Evolutionary conservation across 2,888 invertebrate species (phyloP), one percentile per base, ranked within the genome.

Genomic region (Craniophora ligustri): DNA sequence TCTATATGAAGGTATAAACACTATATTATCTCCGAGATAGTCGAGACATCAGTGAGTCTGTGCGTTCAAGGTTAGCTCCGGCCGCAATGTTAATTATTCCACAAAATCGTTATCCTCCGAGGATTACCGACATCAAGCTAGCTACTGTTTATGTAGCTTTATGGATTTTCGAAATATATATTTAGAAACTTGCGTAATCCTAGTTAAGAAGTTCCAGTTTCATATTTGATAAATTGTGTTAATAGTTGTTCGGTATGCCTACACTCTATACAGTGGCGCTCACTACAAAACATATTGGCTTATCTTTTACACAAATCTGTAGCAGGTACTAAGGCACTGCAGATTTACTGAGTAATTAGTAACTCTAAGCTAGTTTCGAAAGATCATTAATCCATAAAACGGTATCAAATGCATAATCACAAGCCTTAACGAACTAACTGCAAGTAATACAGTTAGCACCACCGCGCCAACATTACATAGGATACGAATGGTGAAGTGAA

Each of bases 1-100:
- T n/a, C n/a, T n/a, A n/a, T n/a, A n/a, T n/a, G n/a, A n/a, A n/a
- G n/a, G n/a, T n/a, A n/a, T n/a, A n/a, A n/a, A n/a, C n/a, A n/a
- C n/a, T n/a, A n/a, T n/a, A 35, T 13, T 40, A 16, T 26, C 7
- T 30, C 32, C 53, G n/a, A n/a, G n/a, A n/a, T n/a, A n/a, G 6
- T 23, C 30, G 13, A 58, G 28, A 21, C 6, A 30, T 21, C 10
- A 26, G 28, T 14, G 18, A 44, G 55, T 11, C 11, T 34, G 35
- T 30, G 31, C 21, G n/a, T 14, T 14, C 35, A 28, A 39, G 26
- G 40, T 39, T 15, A 28, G 10, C 15, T 10, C 3, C 11, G 10
- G 45, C 21, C 36, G 15, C 40, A 31, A 28, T 35, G 15, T 48
- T 30, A 23, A 30, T 48, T 23, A 58, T 30, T 42, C 26, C 21